Base-by-base conservation (phyloP, 2,797 vertebrate species). In the Ibycter americanus region DNA sequence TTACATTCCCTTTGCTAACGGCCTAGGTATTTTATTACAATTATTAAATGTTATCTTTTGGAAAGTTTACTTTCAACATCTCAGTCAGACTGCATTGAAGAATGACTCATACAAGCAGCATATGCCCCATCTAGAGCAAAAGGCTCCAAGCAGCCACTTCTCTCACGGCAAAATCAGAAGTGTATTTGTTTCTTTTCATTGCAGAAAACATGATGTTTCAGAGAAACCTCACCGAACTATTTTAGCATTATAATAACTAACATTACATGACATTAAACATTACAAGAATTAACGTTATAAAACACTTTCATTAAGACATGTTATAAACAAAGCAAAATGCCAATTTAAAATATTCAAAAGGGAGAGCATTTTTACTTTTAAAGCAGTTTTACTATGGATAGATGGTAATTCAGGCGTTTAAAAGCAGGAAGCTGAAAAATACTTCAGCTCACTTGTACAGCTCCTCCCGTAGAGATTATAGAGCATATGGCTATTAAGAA, bases 101-200 rank as follows among this genome's bases (percentile, higher is more conserved):
- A 72, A 58, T 89, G 91, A 96, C 83, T 95, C 74, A 63, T 26
- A 34, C 20, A 77, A 83, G 40, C 74, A 93, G 73, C 90, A 94
- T 80, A 87, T 77, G 83, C 32, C 34, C 26, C 36, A 83, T 47
- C 23, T 8, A 82, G 27, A 95, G 68, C 47, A 73, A 94, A 82
- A 86, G 52, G 67, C 71, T 83, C 38, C 83, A 72, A 76, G 77
- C 77, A 82, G 56, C 18, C 70, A 32, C 51, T 80, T 34, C 20
- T 54, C 88, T 95, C 55, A 82, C 16, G 32, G 56, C 52, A 87
- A 82, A 92, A 56, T 61, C 46, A 80, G 38, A 63, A 92, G 23
- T 3, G 8, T 10, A 46, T 62, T 38, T 21, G 12, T 40, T 71
- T 44, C 27, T 86, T 79, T n/a, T 68, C n/a, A 76, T 58, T 52